Evolutionary conservation across 2,888 invertebrate species (phyloP), one percentile per base, ranked within the genome.

Genomic region (Synanthedon andrenaeformis): DNA sequence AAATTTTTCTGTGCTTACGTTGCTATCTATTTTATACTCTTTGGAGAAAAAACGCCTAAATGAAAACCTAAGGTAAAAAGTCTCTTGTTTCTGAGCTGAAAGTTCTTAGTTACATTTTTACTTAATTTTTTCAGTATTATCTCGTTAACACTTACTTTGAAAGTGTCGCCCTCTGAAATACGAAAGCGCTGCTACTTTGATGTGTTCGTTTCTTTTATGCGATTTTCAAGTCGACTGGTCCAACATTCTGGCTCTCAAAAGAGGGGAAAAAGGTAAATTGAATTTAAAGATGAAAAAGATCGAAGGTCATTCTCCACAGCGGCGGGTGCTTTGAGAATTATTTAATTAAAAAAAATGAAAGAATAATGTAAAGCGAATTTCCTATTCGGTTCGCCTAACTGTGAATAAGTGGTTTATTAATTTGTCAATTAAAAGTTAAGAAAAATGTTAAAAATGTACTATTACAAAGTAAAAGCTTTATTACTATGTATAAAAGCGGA

Each of bases 251-350:
- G 67, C 76, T 78, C 76, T 76, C 64, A 74, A 73, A 74, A 68
- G 59, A 66, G 58, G 64, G 56, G 68, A 73, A 76, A 74, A 76
- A 70, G 58, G 65, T 66, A 73, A 77, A 79, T 79, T 74, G 61
- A 67, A 77, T 80, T 78, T 72, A 61, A 70, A 71, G 69, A 72
- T 73, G 66, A 74, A 79, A 74, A 79, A 76, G 72, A 75, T 74
- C 66, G 66, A 71, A 72, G 64, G 59, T 61, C 65, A 51, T 64
- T 59, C 59, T 57, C 54, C 55, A 65, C 63, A 64, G 28, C 62
- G 59, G 58, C 58, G 54, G 63, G 64, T 64, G 62, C 70, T 75
- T 72, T 64, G 64, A 65, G 64, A 57, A 56, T 68, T 66, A 76
- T 73, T 76, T 72, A 72, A 77, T 78, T 74, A 76, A 62, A 49